A percentile compares a stretch with the other conserved stretches of the same genome.
These are phyloP conservation scores for Drosophila robusta DNA, from an alignment of 2,888 invertebrate species.

Conservation along the genomic window DNA sequence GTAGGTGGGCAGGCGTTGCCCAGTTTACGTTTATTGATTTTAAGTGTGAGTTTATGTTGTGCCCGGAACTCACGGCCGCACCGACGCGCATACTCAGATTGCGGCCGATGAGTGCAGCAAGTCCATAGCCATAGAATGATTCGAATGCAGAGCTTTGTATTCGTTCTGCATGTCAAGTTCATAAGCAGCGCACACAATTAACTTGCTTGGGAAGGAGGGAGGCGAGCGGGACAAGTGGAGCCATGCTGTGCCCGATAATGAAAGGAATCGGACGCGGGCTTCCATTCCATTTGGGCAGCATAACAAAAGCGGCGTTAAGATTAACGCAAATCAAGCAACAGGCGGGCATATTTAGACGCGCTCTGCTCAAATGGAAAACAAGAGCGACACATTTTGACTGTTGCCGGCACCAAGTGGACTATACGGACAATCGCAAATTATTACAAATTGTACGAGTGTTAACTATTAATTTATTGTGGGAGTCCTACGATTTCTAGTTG, in stretches of 20 bases:
- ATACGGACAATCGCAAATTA: slow-evolving; percentile 3
- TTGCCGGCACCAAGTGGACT: slow-evolving; percentile 5
- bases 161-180: slow-evolving; percentile 67
- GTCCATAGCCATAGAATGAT: slow-evolving; percentile 36
- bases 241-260: slow-evolving; percentile 65
- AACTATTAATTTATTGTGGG: too few relatives aligned
- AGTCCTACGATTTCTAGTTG: too few relatives aligned
- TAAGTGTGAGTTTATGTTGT: slow-evolving; percentile 76
- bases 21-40: slow-evolving; percentile 77
- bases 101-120: slow-evolving; percentile 30
- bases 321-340: slow-evolving; percentile 64
- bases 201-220: slow-evolving; percentile 23
- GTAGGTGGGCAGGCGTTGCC: slow-evolving; percentile 67
- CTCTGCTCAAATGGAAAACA: slow-evolving; percentile 35
- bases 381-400: slow-evolving; percentile 44
- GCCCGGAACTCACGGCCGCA: slow-evolving; percentile 15
- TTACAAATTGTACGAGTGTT: neutral
- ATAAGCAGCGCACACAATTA: slow-evolving; percentile 70
- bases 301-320: slow-evolving; percentile 58
- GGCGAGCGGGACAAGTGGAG: slow-evolving; percentile 10
- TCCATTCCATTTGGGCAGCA: slow-evolving; percentile 40
- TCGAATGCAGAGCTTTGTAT: slow-evolving; percentile 32
- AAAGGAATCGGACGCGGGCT: slow-evolving; percentile 32
- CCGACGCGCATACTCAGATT: slow-evolving; percentile 17
- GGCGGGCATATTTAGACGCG: slow-evolving; percentile 48